Conservation (phyloP, 2,113 vertebrate species). For the Puntigrus tetrazona region DNA sequence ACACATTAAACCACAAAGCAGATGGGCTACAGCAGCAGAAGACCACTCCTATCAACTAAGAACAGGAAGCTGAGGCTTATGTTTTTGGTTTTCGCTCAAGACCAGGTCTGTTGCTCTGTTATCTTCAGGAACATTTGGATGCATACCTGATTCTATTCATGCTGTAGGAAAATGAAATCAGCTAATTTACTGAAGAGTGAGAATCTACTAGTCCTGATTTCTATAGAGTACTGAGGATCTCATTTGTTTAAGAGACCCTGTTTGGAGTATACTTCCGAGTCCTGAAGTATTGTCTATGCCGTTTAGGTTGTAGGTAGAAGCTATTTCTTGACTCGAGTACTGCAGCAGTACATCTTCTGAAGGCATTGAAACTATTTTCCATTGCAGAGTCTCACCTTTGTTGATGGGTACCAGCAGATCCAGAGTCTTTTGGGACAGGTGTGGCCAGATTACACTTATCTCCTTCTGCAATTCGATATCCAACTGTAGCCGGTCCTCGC, state of each 20-base stretch:
- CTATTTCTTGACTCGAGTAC: background rate
- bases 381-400: conserved; percentile 81
- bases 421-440: conserved; percentile 94
- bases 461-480: conserved; percentile 93
- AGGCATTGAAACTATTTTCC: background rate
- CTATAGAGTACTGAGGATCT: background rate
- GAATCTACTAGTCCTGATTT: background rate
- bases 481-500: conserved; percentile 90
- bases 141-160: background rate
- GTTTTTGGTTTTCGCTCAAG: no score
- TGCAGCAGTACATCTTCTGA: background rate
- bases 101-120: background rate
- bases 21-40: background rate
- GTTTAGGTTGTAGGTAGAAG: background rate
- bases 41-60: background rate
- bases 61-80: background rate
- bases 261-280: background rate
- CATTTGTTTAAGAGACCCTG: background rate
- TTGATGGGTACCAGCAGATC: conserved; percentile 96
- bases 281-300: background rate
- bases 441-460: conserved; percentile 96
- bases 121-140: background rate
- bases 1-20: background rate
- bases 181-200: background rate
- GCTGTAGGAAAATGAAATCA: background rate